Percentiles rank a stretch among this genome's conserved stretches.
Evolutionary conservation across 2,888 invertebrate species (phyloP).

Genomic region (Cabera pusaria): DNA sequence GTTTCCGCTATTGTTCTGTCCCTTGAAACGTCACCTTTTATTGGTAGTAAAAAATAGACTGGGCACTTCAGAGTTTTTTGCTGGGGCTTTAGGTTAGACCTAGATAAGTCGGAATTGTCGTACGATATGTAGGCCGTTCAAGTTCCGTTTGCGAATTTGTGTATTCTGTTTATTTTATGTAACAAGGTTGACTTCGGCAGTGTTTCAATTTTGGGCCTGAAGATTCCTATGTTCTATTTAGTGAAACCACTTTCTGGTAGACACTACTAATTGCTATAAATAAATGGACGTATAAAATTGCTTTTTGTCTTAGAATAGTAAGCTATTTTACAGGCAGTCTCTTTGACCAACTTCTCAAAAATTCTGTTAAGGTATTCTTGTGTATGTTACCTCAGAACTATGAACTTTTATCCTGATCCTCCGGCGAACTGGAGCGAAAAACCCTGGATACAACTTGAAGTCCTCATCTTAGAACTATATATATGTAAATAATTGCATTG

Average conservation of each 20-base stretch:
- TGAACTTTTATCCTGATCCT: too few relatives aligned
- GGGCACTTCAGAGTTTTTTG: slow-evolving; percentile 4
- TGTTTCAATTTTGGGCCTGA: neutral
- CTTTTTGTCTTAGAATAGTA: too few relatives aligned
- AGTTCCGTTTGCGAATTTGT: neutral
- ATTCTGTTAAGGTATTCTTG: too few relatives aligned
- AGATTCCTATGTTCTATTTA: neutral
- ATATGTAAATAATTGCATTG: too few relatives aligned
- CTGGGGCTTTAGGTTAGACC: neutral
- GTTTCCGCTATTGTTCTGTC: slow-evolving; percentile 42
- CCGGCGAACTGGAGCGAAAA: too few relatives aligned
- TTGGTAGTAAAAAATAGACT: slow-evolving; percentile 15
- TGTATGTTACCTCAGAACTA: too few relatives aligned
- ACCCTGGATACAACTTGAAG: too few relatives aligned
- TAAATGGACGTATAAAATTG: too few relatives aligned
- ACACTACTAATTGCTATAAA: too few relatives aligned
- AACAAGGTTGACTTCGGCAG: neutral
- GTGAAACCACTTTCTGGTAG: neutral
- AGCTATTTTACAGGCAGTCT: too few relatives aligned
- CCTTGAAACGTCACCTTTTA: slow-evolving; percentile 26
- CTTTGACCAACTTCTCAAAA: too few relatives aligned
- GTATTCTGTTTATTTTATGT: neutral
- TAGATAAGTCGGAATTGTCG: neutral
- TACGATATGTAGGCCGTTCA: slow-evolving; percentile 1
- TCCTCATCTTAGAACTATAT: too few relatives aligned